A percentile compares a stretch with the other conserved stretches of the same genome.
phyloP scores from a whole-genome alignment of 2,113 vertebrate genomes.

The Plotosus lineatus region DNA sequence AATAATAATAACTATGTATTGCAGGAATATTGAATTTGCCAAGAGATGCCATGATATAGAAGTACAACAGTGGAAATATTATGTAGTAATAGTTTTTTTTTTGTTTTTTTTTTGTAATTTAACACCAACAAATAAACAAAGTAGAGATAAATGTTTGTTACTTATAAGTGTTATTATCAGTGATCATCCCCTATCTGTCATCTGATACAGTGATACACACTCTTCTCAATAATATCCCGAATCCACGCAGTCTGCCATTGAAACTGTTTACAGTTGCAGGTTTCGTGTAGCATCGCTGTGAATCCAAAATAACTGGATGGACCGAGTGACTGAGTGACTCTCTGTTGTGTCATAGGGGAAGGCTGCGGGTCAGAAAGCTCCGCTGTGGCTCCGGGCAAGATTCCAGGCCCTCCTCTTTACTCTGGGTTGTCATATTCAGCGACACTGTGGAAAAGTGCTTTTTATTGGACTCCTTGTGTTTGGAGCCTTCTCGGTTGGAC shows the following conservation, averaged over 20 bases:
- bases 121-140: background rate
- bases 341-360: slow-evolving; percentile 75
- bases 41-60: background rate
- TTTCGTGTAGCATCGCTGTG: slow-evolving; percentile 22
- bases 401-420: slow-evolving; percentile 95
- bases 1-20: too few relatives aligned
- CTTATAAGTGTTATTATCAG: background rate
- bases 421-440: slow-evolving; percentile 95
- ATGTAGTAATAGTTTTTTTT: background rate
- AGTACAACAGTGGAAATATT: background rate
- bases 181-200: background rate
- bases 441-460: slow-evolving; percentile 95
- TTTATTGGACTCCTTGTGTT: slow-evolving; percentile 95
- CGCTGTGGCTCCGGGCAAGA: slow-evolving; percentile 90
- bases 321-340: slow-evolving; percentile 43
- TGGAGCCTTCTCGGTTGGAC: slow-evolving; percentile 91
- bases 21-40: background rate
- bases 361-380: slow-evolving; percentile 85
- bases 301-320: slow-evolving; percentile 39
- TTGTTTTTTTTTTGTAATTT: background rate
- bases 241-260: background rate
- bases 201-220: background rate
- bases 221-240: background rate
- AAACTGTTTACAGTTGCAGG: slow-evolving; percentile 22
- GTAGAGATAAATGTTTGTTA: background rate